phyloP scores from a whole-genome alignment of 2,888 invertebrate species.

The Hypselothyrea guttata region DNA sequence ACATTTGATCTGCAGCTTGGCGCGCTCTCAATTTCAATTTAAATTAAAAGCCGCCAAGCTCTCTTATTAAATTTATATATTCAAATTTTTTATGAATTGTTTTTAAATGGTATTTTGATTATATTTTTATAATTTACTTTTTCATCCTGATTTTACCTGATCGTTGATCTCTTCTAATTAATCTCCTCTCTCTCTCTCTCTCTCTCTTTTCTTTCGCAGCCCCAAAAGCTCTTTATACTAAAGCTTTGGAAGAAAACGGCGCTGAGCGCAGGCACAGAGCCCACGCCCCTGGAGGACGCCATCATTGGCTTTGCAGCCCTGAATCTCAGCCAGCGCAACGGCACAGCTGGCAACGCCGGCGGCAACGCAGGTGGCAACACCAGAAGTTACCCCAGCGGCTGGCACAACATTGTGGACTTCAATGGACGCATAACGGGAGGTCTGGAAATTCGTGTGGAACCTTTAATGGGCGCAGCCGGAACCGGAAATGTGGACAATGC shows the following conservation, averaged over 20 bases:
- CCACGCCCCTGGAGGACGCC: constrained; percentile 84
- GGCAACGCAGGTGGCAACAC: too few relatives aligned
- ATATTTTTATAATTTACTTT: too few relatives aligned
- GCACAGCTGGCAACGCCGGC: too few relatives aligned
- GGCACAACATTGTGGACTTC: constrained; percentile 86
- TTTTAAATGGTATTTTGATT: too few relatives aligned
- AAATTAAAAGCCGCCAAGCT: too few relatives aligned
- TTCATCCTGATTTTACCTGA: not conserved
- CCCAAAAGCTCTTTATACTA: constrained; percentile 84
- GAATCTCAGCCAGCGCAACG: constrained; percentile 83
- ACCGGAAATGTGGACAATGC: constrained; percentile 56
- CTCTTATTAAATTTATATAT: too few relatives aligned
- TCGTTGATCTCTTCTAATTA: too few relatives aligned
- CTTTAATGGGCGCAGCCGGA: constrained; percentile 80
- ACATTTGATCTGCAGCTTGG: not conserved
- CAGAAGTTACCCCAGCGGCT: constrained; percentile 84
- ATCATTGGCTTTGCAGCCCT: constrained; percentile 85
- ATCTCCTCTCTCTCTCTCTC: too few relatives aligned
- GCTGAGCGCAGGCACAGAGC: constrained; percentile 72
- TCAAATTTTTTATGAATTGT: too few relatives aligned
- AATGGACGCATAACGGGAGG: constrained; percentile 85
- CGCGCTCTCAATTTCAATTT: too few relatives aligned
- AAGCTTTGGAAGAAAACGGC: constrained; percentile 85
- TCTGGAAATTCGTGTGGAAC: constrained; percentile 85
- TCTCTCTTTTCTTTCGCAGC: constrained; percentile 77